Percentiles rank a stretch among this genome's conserved stretches.
Evolutionary conservation across 2,113 vertebrate species (phyloP).

Genomic region (Pollimyrus isidori): DNA sequence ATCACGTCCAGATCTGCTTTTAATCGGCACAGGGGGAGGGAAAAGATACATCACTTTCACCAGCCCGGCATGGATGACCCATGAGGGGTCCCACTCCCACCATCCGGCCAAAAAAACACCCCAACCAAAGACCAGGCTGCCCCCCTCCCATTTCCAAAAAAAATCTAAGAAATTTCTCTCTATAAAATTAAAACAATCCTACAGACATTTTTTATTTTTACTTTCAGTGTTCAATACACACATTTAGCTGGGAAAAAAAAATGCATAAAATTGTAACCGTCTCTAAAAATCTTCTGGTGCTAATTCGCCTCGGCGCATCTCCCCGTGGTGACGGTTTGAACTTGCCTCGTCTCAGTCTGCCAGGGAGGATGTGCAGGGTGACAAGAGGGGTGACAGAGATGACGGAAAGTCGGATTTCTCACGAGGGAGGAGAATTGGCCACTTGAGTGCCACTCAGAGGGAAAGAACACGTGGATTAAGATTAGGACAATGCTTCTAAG

Average conservation of each 20-base stretch:
- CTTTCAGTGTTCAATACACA: not conserved
- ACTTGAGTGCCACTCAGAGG: slow-evolving; percentile 1
- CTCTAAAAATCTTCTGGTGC: not conserved
- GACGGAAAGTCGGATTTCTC: not conserved
- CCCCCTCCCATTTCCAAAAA: not conserved
- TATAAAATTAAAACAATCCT: not conserved
- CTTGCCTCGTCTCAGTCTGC: not conserved
- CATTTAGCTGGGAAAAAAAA: not conserved
- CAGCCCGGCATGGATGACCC: not conserved
- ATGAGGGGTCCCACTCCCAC: not conserved
- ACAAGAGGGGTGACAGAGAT: not conserved
- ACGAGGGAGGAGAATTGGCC: not conserved
- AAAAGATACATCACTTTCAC: not conserved
- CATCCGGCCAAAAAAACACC: not conserved
- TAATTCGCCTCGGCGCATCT: not conserved
- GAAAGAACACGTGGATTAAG: slow-evolving; percentile 21
- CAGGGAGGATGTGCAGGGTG: not conserved
- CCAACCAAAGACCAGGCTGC: not conserved
- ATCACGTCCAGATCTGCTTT: not conserved
- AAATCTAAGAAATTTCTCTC: not conserved
- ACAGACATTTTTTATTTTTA: not conserved
- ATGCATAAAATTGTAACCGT: not conserved
- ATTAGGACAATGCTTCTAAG: slow-evolving; percentile 22
- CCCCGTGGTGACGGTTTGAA: not conserved
- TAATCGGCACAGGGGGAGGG: not conserved